These are phyloP conservation scores for Drosophila pallidifrons DNA, from an alignment of 1,140 invertebrate species.

Conservation along the genomic window DNA sequence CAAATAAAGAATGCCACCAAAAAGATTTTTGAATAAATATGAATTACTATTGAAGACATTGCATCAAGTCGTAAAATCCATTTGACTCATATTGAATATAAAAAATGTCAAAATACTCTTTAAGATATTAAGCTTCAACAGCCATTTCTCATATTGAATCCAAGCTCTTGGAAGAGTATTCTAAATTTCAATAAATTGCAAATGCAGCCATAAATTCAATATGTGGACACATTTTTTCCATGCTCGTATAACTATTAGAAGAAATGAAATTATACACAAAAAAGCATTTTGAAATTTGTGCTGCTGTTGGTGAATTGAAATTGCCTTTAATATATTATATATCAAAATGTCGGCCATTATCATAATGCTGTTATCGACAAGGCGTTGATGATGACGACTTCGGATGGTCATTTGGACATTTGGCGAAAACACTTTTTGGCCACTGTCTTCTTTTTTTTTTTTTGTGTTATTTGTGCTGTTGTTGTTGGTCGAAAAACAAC, in stretches of 20 bases:
- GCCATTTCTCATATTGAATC: no score
- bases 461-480: background rate
- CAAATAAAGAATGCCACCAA: no score
- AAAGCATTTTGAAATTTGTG: background rate
- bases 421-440: slow-evolving; percentile 19
- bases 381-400: slow-evolving; percentile 31
- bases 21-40: no score
- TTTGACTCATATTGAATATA: no score
- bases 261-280: background rate
- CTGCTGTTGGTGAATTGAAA: slow-evolving; percentile 2
- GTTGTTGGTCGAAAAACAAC: background rate
- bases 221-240: background rate
- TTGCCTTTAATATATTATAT: slow-evolving; percentile 15
- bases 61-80: no score
- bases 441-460: slow-evolving; percentile 1
- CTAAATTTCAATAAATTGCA: no score
- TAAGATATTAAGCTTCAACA: no score
- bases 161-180: no score
- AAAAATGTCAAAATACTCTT: no score
- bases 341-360: slow-evolving; percentile 10
- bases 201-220: no score
- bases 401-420: slow-evolving; percentile 17
- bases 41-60: no score
- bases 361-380: slow-evolving; percentile 31
- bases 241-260: background rate